phyloP scores from a whole-genome alignment of 2,113 vertebrate genomes.

The Engraulis encrasicolus region DNA sequence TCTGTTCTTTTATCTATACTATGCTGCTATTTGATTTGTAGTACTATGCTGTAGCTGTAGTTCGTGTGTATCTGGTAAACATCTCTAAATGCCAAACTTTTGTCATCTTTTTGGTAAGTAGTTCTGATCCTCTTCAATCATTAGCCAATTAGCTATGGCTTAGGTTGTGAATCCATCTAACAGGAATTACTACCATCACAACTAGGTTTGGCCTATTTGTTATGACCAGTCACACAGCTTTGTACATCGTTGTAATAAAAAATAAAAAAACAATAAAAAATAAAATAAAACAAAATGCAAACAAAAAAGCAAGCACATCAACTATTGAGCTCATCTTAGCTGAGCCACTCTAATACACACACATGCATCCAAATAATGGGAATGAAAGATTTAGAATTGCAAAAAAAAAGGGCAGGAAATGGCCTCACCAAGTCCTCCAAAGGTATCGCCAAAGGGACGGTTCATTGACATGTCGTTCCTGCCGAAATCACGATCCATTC shows the following conservation, averaged over 20 bases:
- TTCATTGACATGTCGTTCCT: conserved; percentile 89
- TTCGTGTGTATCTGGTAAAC: too few relatives aligned
- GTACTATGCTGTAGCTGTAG: too few relatives aligned
- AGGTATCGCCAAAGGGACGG: conserved; percentile 91
- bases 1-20: too few relatives aligned
- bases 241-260: background rate
- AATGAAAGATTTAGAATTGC: background rate
- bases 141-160: background rate
- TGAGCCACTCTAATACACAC: background rate
- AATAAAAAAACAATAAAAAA: too few relatives aligned
- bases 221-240: background rate
- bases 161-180: background rate
- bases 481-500: conserved; percentile 92
- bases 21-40: too few relatives aligned
- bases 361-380: background rate
- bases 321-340: background rate
- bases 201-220: background rate
- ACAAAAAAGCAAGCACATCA: background rate
- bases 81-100: too few relatives aligned
- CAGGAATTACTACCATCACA: background rate
- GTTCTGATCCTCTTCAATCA: too few relatives aligned
- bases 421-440: conserved; percentile 90
- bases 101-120: too few relatives aligned
- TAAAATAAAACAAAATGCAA: background rate
- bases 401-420: background rate